phyloP scores from a whole-genome alignment of 1,140 invertebrate species.

The Zaprionus inermis region DNA sequence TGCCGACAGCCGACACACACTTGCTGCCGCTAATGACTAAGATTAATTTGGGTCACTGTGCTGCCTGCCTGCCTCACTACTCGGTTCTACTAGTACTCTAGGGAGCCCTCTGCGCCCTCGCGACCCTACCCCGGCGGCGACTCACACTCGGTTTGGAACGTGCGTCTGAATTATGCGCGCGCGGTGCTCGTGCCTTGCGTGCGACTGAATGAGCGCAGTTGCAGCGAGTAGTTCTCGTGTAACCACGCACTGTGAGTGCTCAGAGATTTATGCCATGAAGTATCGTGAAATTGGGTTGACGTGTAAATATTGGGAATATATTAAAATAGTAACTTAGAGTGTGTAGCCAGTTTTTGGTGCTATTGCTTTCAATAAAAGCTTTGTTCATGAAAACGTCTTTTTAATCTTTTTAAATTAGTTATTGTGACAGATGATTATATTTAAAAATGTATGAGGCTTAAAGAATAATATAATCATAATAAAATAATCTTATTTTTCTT shows the following conservation, averaged over 20 bases:
- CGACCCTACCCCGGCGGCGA: not conserved
- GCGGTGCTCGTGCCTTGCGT: conserved; percentile 54
- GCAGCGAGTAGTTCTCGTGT: conserved; percentile 17
- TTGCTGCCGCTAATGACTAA: conserved; percentile 73
- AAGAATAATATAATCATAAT: no score
- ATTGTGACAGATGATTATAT: no score
- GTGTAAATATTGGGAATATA: not conserved
- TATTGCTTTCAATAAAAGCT: not conserved
- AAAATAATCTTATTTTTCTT: no score
- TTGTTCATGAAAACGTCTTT: no score
- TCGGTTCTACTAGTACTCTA: not conserved
- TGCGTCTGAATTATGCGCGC: conserved; percentile 61
- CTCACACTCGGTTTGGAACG: conserved; percentile 18
- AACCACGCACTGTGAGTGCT: not conserved
- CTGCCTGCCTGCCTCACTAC: conserved; percentile 13
- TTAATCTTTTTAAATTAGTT: no score
- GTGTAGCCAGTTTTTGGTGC: not conserved
- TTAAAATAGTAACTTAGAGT: not conserved
- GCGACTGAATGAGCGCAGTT: conserved; percentile 47
- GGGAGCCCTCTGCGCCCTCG: not conserved
- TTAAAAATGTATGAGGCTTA: no score
- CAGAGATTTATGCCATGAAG: conserved; percentile 20
- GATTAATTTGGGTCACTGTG: conserved; percentile 82
- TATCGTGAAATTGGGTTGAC: not conserved
- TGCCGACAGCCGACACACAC: conserved; percentile 54